Percentiles rank a stretch among this genome's conserved stretches.
These are phyloP conservation scores for Epinotia nisella DNA, from an alignment of 2,888 invertebrate genomes.

Conservation along the genomic window DNA sequence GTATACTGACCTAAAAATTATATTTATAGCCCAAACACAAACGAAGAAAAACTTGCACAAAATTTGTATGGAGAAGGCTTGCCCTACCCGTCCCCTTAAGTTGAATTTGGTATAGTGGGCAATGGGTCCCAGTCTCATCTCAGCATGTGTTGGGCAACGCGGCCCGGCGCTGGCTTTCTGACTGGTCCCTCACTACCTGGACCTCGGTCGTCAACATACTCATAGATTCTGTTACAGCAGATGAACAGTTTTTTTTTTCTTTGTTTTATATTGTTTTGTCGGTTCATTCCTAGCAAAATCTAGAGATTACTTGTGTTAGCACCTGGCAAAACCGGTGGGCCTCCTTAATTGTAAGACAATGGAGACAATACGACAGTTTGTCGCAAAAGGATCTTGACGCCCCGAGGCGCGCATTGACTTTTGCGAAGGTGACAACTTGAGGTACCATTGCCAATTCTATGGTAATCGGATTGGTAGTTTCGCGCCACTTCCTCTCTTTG, in stretches of 20 bases:
- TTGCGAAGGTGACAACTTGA: slow-evolving; percentile 26
- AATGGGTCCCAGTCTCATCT: no score
- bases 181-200: no score
- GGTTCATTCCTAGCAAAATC: neutral
- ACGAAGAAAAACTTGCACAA: no score
- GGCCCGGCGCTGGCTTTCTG: no score
- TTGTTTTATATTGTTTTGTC: no score
- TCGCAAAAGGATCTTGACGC: slow-evolving; percentile 26
- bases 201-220: neutral
- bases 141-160: no score
- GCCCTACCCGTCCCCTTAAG: no score
- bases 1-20: no score
- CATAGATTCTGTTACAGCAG: neutral
- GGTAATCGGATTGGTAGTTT: slow-evolving; percentile 18
- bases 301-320: slow-evolving; percentile 1
- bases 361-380: slow-evolving; percentile 24
- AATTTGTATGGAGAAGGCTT: no score
- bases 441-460: slow-evolving; percentile 10
- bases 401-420: slow-evolving; percentile 24
- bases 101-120: no score
- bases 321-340: slow-evolving; percentile 16
- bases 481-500: slow-evolving; percentile 33
- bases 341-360: slow-evolving; percentile 39
- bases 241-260: no score
- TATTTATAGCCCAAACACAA: no score